Conservation (phyloP, 2,113 vertebrate species). For the Todiramphus saurophagus region DNA sequence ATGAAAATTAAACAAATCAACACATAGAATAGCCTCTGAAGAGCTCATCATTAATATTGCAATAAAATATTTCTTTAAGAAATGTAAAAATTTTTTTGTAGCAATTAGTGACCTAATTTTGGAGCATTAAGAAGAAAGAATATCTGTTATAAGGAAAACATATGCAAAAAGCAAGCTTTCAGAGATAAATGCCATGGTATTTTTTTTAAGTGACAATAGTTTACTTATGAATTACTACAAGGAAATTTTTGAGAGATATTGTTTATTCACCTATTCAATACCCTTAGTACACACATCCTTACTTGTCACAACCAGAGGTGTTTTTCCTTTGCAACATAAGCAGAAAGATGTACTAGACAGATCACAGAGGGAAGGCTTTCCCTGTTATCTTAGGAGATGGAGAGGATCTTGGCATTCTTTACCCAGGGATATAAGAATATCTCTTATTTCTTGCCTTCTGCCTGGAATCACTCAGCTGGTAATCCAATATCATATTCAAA, state of each 20-base stretch:
- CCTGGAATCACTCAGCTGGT: neutral
- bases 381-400: neutral
- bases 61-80: neutral
- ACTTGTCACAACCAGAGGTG: too few relatives aligned
- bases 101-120: neutral
- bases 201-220: neutral
- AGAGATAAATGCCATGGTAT: neutral
- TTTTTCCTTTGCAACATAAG: neutral
- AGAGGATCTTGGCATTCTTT: neutral
- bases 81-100: neutral
- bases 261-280: neutral
- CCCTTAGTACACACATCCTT: fast-evolving
- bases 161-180: neutral
- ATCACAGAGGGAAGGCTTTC: neutral
- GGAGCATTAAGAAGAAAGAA: neutral
- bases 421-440: neutral
- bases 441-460: neutral
- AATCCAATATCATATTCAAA: neutral
- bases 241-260: neutral
- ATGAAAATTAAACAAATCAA: neutral
- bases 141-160: neutral
- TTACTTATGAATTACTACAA: neutral
- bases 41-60: neutral
- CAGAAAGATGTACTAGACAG: neutral
- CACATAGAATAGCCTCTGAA: neutral